Conservation (phyloP, 2,888 invertebrate species). For the Pecten maximus region DNA sequence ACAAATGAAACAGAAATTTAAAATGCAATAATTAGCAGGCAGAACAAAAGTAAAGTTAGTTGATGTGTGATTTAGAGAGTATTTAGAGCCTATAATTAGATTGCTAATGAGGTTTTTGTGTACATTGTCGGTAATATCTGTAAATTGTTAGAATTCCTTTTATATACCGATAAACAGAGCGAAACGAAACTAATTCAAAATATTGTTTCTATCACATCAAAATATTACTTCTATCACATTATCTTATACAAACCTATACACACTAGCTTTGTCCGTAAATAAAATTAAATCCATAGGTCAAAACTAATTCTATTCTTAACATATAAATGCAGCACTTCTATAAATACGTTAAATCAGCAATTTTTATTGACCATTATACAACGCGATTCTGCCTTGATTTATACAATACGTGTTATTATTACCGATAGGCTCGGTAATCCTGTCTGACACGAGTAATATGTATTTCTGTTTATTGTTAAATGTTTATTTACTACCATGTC, state of each 20-base stretch:
- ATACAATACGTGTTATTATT: background rate
- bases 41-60: background rate
- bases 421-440: background rate
- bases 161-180: background rate
- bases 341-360: background rate
- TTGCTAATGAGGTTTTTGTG: background rate
- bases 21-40: background rate
- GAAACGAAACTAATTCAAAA: background rate
- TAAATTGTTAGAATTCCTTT: background rate
- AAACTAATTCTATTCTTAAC: background rate
- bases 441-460: background rate
- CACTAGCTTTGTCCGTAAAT: background rate
- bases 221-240: background rate
- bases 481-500: background rate
- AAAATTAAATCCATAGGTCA: background rate
- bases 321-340: background rate
- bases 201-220: background rate
- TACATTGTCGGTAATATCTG: background rate
- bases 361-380: background rate
- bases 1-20: background rate
- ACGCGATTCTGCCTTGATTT: background rate
- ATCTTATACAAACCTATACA: background rate
- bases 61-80: background rate
- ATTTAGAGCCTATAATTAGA: background rate
- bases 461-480: background rate